Evolutionary conservation across 2,888 invertebrate genomes (phyloP), one percentile per base, ranked within the genome.

Genomic region (Palloptera scutellata): DNA sequence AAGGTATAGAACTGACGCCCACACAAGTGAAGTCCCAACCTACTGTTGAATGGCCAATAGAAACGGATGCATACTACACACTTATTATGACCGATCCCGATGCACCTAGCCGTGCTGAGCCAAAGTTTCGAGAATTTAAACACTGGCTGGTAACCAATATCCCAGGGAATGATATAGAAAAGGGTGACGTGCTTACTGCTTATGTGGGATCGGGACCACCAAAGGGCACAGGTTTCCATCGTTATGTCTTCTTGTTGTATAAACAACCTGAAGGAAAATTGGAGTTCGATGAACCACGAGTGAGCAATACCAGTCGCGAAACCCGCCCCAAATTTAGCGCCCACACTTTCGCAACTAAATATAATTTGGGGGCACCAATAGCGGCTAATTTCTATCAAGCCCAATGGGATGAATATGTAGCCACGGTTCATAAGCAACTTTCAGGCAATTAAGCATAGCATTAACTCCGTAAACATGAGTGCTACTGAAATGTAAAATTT

Each of bases 111-210:
- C 89, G 95, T 61, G 81, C 87, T 48, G 88, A 91, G 13, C 95
- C 95, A 0, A 91, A 87, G 73, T 91, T 88, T 82, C 88, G 95
- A 61, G 96, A 96, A 84, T 95, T 92, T 91, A 92, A 92, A 78
- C 95, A 96, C 84, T 96, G 95, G 95, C 84, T 95, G 13, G 91
- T 96, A 0, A 92, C 89, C 17, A 95, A 95, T 81, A 91, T 96
- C 74, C 92, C 91, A 19, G 94, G 92, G 8, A 84, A 79, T 72
- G 86, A 92, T 71, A 81, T 95, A 4, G 78, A 82, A 0, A 86
- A 88, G 12, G 96, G 96, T n/a, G 92, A 94, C 71, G 88, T 88
- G 0, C 86, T 95, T 0, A 89, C 92, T 0, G 90, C 89, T n/a
- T 96, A 94, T 85, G 84, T 92, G 42, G 95, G 95, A 53, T 89